Conservation (phyloP, 2,888 invertebrate species). For the Xestia rhomboidea region DNA sequence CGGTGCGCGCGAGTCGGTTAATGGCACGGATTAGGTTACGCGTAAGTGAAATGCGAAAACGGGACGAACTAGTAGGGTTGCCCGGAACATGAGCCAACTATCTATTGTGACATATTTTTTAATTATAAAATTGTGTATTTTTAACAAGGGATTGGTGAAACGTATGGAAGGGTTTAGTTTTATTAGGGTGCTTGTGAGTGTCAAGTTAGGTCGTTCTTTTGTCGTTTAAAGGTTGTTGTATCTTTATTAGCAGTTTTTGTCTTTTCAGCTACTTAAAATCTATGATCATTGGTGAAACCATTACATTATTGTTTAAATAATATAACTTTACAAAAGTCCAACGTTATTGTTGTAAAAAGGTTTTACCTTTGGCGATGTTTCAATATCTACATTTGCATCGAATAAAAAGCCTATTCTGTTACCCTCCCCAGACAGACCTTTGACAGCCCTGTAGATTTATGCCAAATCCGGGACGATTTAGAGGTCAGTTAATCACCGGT, state of each 20-base stretch:
- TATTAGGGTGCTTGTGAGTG: slow-evolving; percentile 30
- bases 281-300: not conserved
- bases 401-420: not conserved
- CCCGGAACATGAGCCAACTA: slow-evolving; percentile 39
- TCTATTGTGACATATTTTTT: slow-evolving; percentile 55
- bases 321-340: not conserved
- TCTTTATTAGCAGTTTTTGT: slow-evolving; percentile 1
- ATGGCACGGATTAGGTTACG: slow-evolving; percentile 86
- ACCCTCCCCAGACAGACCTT: too few species aligned
- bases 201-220: slow-evolving; percentile 10
- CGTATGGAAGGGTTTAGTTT: slow-evolving; percentile 29
- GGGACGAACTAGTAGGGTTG: slow-evolving; percentile 73
- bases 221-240: not conserved
- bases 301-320: not conserved
- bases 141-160: slow-evolving; percentile 1
- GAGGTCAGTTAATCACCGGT: slow-evolving; percentile 78
- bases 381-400: not conserved
- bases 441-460: slow-evolving; percentile 60
- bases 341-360: not conserved
- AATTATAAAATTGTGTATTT: slow-evolving; percentile 59
- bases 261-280: not conserved
- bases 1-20: slow-evolving; percentile 81
- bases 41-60: slow-evolving; percentile 83
- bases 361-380: not conserved
- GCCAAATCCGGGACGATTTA: slow-evolving; percentile 69